Conservation (phyloP, 2,888 invertebrate species). For the Rhorus exstirpatorius region DNA sequence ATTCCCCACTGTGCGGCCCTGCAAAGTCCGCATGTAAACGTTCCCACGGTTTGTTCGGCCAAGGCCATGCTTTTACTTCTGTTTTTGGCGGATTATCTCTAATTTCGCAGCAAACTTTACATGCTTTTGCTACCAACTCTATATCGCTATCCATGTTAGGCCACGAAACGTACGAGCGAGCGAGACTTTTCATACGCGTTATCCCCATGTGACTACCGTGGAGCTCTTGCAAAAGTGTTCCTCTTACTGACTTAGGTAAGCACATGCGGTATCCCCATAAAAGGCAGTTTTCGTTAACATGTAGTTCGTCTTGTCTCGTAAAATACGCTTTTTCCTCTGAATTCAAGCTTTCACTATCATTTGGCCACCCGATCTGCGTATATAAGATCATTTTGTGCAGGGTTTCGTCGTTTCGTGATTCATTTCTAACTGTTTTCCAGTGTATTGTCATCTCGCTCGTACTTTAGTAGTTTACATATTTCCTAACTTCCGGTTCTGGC, state of each 20-base stretch:
- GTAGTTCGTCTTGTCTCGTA: constrained; percentile 7
- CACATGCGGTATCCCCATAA: constrained; percentile 57
- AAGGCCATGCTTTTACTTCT: constrained; percentile 49
- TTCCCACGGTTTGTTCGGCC: constrained; percentile 44
- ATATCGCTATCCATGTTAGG: constrained; percentile 57
- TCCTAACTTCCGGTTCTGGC: constrained; percentile 21
- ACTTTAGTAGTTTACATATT: constrained; percentile 20
- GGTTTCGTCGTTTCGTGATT: constrained; percentile 16
- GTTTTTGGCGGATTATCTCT: constrained; percentile 38
- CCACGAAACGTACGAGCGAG: constrained; percentile 59
- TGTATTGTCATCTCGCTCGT: not conserved
- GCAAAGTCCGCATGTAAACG: constrained; percentile 60
- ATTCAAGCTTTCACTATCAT: constrained; percentile 1
- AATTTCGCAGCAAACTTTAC: constrained; percentile 47
- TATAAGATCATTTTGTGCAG: constrained; percentile 39
- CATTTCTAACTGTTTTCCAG: constrained; percentile 18
- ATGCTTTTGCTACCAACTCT: constrained; percentile 33
- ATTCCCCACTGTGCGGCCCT: too few species aligned
- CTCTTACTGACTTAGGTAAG: constrained; percentile 37
- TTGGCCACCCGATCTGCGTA: constrained; percentile 50
- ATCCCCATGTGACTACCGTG: constrained; percentile 51
- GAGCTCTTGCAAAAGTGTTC: constrained; percentile 18
- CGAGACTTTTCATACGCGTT: constrained; percentile 56
- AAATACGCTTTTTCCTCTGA: not conserved
- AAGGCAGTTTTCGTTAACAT: constrained; percentile 51